Conservation (phyloP, 2,797 vertebrate species). For the Falco rusticolus region DNA sequence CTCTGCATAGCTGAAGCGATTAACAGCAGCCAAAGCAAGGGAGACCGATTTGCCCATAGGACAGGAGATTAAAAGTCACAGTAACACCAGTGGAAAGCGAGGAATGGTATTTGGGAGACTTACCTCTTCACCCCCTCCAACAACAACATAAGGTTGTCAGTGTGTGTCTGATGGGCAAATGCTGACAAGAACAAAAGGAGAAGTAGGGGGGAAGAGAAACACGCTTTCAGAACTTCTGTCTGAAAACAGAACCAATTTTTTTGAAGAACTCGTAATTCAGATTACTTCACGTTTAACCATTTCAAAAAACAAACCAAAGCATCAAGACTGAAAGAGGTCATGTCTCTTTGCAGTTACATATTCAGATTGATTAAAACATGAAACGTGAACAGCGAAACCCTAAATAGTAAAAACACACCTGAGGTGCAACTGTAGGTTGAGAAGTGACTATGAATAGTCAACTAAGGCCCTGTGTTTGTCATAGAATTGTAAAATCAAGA, state of each 20-base stretch:
- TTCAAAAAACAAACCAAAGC: background rate
- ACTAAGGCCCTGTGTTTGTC: background rate
- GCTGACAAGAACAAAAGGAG: background rate
- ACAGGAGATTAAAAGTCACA: background rate
- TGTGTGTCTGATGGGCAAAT: background rate
- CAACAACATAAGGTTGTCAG: background rate
- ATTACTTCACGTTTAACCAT: background rate
- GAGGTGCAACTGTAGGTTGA: conserved; percentile 11
- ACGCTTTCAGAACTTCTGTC: background rate
- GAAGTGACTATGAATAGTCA: background rate
- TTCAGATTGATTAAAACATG: background rate
- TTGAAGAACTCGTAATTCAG: background rate
- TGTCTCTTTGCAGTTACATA: background rate
- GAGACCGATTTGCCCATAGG: background rate
- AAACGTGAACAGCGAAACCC: background rate
- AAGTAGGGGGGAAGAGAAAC: background rate
- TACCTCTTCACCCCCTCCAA: background rate
- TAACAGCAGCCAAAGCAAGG: background rate
- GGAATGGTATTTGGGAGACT: background rate
- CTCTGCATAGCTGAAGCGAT: background rate
- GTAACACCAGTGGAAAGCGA: background rate
- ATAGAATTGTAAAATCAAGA: background rate
- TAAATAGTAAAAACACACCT: background rate
- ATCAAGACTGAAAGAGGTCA: background rate
- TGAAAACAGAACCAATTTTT: background rate